Conservation (phyloP, 2,113 vertebrate genomes). For the Chinchilla lanigera region DNA sequence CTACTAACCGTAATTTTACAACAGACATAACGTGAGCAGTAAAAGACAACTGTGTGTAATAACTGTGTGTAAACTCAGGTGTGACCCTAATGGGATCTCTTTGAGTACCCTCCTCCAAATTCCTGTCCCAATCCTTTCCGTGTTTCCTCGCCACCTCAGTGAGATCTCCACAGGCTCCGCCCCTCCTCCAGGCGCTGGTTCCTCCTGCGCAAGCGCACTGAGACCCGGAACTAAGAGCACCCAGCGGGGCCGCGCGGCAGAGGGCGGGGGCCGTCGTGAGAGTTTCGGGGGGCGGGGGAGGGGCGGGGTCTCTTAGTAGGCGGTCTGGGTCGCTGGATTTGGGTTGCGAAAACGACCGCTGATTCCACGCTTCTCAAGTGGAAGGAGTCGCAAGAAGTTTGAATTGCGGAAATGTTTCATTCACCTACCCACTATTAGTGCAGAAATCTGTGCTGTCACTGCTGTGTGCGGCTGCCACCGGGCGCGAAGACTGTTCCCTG, state of each 20-base stretch:
- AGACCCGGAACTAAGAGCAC: background rate
- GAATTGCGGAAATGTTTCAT: background rate
- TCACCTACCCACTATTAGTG: background rate
- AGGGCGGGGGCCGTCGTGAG: too few relatives aligned
- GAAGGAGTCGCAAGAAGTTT: background rate
- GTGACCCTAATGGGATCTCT: background rate
- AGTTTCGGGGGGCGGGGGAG: too few relatives aligned
- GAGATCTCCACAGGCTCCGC: background rate
- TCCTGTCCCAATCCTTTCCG: background rate
- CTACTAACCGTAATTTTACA: background rate
- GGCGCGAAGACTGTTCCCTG: background rate
- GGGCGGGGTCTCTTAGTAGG: background rate
- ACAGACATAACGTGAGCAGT: background rate
- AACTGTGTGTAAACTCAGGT: background rate
- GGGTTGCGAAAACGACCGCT: background rate
- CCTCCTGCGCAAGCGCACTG: background rate
- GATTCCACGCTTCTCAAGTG: rapidly evolving
- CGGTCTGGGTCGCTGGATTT: rapidly evolving
- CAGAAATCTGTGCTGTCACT: background rate
- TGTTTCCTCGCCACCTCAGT: background rate
- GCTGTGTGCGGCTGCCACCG: background rate
- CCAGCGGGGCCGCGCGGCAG: too few relatives aligned
- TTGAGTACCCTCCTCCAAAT: background rate
- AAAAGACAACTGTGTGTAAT: too few relatives aligned
- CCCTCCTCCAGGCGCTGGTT: rapidly evolving